Base-by-base conservation (phyloP, 2,888 invertebrate genomes). In the Drosophila neotestacea region DNA sequence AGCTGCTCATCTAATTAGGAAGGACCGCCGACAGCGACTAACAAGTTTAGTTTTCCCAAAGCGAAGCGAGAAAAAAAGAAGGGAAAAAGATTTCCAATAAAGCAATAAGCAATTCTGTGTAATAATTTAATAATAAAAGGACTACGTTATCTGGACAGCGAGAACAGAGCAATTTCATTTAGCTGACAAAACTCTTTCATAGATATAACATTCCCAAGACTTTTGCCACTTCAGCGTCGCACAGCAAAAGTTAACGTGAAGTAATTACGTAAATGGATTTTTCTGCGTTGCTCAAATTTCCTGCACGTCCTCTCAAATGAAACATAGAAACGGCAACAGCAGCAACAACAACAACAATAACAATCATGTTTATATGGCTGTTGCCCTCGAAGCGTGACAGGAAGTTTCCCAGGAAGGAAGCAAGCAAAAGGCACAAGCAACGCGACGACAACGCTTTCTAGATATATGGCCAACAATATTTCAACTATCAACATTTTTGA, bases 221-320 rank as follows among this genome's bases (percentile, higher is more conserved):
- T n/a, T 32, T 7, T 32, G 54, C 10, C 56, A 34, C 55, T 56
- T 56, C 13, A 56, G 77, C 61, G 61, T 56, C 50, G 65, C 75
- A 64, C 58, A 73, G 78, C 73, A 77, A 85, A 85, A 78, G 86
- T 88, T 86, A 88, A 80, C 84, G 67, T 70, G 59, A 88, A 88
- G 89, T 86, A 86, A 86, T 86, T 86, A 86, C 89, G 89, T 89
- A 86, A 86, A 89, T 86, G 86, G 87, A 84, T 89, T 89, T 88
- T 74, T 70, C 71, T 75, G 74, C 78, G 75, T 71, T 79, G 85
- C 89, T 88, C 90, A 77, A 89, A 86, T 89, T 89, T 86, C 89
- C 87, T 81, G 77, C 81, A 88, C 87, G 73, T 80, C 77, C 62
- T 70, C 69, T 72, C 64, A 54, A 85, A 70, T 79, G 76, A 79